These are phyloP conservation scores for Pangasianodon hypophthalmus DNA, from an alignment of 2,113 vertebrate genomes.

Conservation along the genomic window DNA sequence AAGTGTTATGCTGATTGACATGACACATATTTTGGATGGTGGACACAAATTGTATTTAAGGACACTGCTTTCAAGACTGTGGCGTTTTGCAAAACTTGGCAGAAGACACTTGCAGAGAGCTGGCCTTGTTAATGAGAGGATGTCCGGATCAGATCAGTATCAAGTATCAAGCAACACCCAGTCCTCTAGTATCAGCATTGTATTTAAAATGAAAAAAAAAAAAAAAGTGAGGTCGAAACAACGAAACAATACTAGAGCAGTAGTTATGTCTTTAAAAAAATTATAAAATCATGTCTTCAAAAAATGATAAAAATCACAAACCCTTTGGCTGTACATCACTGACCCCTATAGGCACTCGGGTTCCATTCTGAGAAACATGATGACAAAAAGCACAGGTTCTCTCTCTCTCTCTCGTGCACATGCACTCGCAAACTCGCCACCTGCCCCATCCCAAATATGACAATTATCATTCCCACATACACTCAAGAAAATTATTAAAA, in stretches of 20 bases:
- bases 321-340: background rate
- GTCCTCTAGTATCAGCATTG: background rate
- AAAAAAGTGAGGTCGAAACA: background rate
- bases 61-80: background rate
- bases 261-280: background rate
- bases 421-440: background rate
- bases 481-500: background rate
- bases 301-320: background rate
- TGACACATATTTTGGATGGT: background rate
- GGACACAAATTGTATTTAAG: background rate
- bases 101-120: background rate
- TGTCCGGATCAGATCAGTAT: background rate
- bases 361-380: background rate
- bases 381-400: background rate
- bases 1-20: background rate
- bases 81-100: background rate
- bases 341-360: background rate
- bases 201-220: background rate
- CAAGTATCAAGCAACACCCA: background rate
- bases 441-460: background rate
- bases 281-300: background rate
- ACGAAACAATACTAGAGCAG: background rate
- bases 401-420: constrained; percentile 23
- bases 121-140: background rate
- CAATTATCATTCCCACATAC: background rate